phyloP scores from a whole-genome alignment of 2,113 vertebrate species.

The Ceratotherium simum region DNA sequence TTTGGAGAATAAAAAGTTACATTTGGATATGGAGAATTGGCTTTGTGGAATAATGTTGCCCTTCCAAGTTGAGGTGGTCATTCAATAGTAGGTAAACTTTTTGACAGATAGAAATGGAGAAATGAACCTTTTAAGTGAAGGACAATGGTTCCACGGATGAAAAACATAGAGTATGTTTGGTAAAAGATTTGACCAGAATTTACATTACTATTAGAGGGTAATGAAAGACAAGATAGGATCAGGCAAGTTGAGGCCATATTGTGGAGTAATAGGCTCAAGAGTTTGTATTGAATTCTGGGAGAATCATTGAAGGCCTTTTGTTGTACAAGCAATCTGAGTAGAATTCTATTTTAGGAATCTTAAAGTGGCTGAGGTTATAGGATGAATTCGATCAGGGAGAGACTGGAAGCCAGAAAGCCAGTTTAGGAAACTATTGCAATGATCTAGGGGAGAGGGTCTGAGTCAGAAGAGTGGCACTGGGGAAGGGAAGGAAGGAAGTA shows the following conservation, averaged over 20 bases:
- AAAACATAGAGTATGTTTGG: neutral
- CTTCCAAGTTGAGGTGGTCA: neutral
- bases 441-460: neutral
- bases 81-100: neutral
- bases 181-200: neutral
- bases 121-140: neutral
- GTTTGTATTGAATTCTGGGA: neutral
- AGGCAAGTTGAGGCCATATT: neutral
- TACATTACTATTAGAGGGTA: neutral
- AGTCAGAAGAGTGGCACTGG: neutral
- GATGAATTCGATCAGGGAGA: neutral
- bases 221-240: neutral
- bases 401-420: neutral
- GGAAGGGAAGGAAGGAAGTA: neutral
- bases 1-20: neutral
- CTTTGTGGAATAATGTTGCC: neutral
- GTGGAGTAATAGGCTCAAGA: neutral
- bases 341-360: constrained; percentile 13
- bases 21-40: neutral
- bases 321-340: neutral
- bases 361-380: neutral
- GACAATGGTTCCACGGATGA: neutral
- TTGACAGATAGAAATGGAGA: neutral
- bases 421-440: neutral
- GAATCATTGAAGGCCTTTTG: neutral